Evolutionary conservation across 2,113 vertebrate genomes (phyloP).

Genomic region (Nannobrachium achirus): DNA sequence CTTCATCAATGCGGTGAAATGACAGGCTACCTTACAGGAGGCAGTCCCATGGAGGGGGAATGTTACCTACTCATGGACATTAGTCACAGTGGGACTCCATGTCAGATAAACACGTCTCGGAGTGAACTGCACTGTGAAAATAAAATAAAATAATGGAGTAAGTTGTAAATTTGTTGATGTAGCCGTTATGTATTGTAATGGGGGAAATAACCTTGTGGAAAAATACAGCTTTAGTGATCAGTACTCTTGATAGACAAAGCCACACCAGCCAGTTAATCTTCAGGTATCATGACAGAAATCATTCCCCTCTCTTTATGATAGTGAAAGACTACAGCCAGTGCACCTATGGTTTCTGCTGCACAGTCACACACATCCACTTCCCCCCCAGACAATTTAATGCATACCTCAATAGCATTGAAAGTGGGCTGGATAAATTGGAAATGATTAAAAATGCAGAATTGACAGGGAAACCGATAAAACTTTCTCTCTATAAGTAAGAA

Average conservation of each 20-base stretch:
- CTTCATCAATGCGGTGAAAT: slow-evolving; percentile 71
- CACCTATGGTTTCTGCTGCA: slow-evolving; percentile 61
- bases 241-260: slow-evolving; percentile 55
- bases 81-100: slow-evolving; percentile 43
- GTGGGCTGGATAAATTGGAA: slow-evolving; percentile 76
- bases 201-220: slow-evolving; percentile 7
- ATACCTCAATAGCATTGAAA: slow-evolving; percentile 67
- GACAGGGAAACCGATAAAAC: slow-evolving; percentile 81
- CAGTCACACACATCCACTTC: slow-evolving; percentile 45
- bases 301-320: slow-evolving; percentile 62
- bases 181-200: slow-evolving; percentile 31
- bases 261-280: slow-evolving; percentile 64
- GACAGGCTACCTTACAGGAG: slow-evolving; percentile 63
- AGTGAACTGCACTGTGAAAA: slow-evolving; percentile 37
- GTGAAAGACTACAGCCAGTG: slow-evolving; percentile 57
- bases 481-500: slow-evolving; percentile 81
- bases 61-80: slow-evolving; percentile 38
- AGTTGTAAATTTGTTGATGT: slow-evolving; percentile 48
- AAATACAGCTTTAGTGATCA: slow-evolving; percentile 40
- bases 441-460: slow-evolving; percentile 82
- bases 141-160: slow-evolving; percentile 38
- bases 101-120: slow-evolving; percentile 38
- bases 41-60: slow-evolving; percentile 53
- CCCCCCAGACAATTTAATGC: slow-evolving; percentile 70
- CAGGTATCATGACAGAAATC: slow-evolving; percentile 72